Percentiles rank a stretch among this genome's conserved stretches.
Evolutionary conservation across 2,888 invertebrate genomes (phyloP).

Genomic region (Leistus spinibarbis): DNA sequence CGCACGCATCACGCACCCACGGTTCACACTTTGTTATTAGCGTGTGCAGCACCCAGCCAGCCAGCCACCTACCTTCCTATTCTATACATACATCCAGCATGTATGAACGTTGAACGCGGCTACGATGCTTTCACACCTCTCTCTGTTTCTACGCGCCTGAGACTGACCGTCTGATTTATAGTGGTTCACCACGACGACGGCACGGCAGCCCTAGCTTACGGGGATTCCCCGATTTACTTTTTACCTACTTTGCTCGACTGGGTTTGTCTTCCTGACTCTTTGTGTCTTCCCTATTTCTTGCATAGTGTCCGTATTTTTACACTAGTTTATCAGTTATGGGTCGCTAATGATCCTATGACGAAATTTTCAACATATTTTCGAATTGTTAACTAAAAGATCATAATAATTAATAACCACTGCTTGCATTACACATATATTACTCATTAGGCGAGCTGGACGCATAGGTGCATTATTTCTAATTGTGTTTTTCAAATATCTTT

Average conservation of each 20-base stretch:
- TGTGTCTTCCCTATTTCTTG: no score
- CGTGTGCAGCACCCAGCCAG: neutral
- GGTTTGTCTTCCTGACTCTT: no score
- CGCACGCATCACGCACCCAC: conserved; percentile 25
- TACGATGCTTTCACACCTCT: conserved; percentile 14
- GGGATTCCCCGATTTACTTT: neutral
- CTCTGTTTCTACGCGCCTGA: neutral
- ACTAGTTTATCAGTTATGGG: no score
- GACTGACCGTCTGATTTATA: neutral
- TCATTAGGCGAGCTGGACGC: no score
- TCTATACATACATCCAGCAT: neutral
- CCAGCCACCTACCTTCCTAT: neutral
- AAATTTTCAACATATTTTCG: no score
- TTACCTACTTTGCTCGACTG: neutral
- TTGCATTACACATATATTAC: no score
- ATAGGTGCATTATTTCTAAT: no score
- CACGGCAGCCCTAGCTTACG: neutral
- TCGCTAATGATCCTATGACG: no score
- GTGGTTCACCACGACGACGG: neutral
- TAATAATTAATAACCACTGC: no score
- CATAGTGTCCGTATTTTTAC: no score
- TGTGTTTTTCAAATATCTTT: no score
- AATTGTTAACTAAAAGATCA: no score
- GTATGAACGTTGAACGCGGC: neutral
- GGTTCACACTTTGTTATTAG: conserved; percentile 36